These are phyloP conservation scores for Sylvicola fuscatus DNA, from an alignment of 2,888 invertebrate genomes.

Conservation along the genomic window DNA sequence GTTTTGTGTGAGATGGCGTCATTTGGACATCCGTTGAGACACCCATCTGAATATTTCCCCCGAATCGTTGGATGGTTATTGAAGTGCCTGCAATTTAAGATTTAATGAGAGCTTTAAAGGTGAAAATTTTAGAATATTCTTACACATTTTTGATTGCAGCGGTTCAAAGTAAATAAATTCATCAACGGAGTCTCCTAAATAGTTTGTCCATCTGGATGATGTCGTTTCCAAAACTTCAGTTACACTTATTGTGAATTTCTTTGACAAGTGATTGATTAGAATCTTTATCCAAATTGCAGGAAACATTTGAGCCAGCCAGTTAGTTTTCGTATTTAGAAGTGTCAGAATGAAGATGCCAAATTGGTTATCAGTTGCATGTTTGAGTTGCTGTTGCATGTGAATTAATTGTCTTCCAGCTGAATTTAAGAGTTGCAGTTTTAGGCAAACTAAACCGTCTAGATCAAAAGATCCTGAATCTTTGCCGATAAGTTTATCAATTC, in stretches of 20 bases:
- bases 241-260: slow-evolving; percentile 21
- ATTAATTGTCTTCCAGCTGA: slow-evolving; percentile 13
- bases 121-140: too few relatives aligned
- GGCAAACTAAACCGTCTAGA: slow-evolving; percentile 21
- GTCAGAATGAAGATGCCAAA: slow-evolving; percentile 21
- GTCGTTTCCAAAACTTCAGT: slow-evolving; percentile 19
- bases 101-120: neutral
- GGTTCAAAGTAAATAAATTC: slow-evolving; percentile 22
- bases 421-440: slow-evolving; percentile 17
- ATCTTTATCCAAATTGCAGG: slow-evolving; percentile 21
- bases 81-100: slow-evolving; percentile 15
- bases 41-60: slow-evolving; percentile 19
- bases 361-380: slow-evolving; percentile 18
- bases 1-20: slow-evolving; percentile 19
- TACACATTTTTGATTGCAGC: slow-evolving; percentile 24
- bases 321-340: slow-evolving; percentile 20
- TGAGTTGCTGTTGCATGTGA: slow-evolving; percentile 17
- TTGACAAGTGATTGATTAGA: slow-evolving; percentile 22
- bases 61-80: slow-evolving; percentile 22
- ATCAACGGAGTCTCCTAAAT: slow-evolving; percentile 18
- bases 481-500: slow-evolving; percentile 21
- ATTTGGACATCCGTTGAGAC: slow-evolving; percentile 24
- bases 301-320: slow-evolving; percentile 18
- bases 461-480: slow-evolving; percentile 11
- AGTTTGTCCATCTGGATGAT: slow-evolving; percentile 16